Percentiles rank a stretch among this genome's conserved stretches.
Conservation (phyloP, 2,888 invertebrate species). For the Emmelina monodactyla region DNA sequence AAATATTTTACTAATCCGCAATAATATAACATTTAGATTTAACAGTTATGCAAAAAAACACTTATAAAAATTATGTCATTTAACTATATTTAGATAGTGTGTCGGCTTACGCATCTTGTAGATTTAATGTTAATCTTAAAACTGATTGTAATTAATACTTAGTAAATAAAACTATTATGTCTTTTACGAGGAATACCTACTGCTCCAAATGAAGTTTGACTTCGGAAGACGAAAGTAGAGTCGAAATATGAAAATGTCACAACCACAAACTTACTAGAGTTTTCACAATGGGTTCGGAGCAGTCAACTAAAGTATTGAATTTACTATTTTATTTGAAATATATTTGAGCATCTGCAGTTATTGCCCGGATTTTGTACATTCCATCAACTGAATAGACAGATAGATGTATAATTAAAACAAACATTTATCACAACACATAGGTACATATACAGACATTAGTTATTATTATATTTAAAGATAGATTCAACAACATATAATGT, state of each 20-base stretch:
- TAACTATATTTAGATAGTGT: too few relatives aligned
- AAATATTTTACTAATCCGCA: neutral
- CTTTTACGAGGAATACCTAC: slow-evolving; percentile 60
- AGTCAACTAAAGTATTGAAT: slow-evolving; percentile 18
- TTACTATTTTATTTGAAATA: slow-evolving; percentile 18
- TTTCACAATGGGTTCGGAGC: slow-evolving; percentile 26
- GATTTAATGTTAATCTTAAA: too few relatives aligned
- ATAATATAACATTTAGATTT: too few relatives aligned
- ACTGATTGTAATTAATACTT: too few relatives aligned
- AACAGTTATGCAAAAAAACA: too few relatives aligned
- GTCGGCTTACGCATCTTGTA: too few relatives aligned
- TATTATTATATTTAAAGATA: slow-evolving; percentile 26
- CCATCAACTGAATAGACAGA: slow-evolving; percentile 38
- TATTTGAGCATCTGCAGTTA: slow-evolving; percentile 43
- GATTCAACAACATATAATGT: slow-evolving; percentile 29
- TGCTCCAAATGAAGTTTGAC: slow-evolving; percentile 30
- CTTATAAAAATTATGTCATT: too few relatives aligned
- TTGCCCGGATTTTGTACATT: slow-evolving; percentile 46
- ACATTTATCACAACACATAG: slow-evolving; percentile 61
- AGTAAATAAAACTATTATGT: slow-evolving; percentile 52
- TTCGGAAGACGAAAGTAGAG: slow-evolving; percentile 55
- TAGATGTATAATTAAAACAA: slow-evolving; percentile 35
- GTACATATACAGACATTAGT: slow-evolving; percentile 33
- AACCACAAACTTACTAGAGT: slow-evolving; percentile 43
- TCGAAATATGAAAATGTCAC: slow-evolving; percentile 42